A percentile compares a stretch with the other conserved stretches of the same genome.
These are phyloP conservation scores for Synanthedon formicaeformis DNA, from an alignment of 2,888 invertebrate genomes.

Conservation along the genomic window DNA sequence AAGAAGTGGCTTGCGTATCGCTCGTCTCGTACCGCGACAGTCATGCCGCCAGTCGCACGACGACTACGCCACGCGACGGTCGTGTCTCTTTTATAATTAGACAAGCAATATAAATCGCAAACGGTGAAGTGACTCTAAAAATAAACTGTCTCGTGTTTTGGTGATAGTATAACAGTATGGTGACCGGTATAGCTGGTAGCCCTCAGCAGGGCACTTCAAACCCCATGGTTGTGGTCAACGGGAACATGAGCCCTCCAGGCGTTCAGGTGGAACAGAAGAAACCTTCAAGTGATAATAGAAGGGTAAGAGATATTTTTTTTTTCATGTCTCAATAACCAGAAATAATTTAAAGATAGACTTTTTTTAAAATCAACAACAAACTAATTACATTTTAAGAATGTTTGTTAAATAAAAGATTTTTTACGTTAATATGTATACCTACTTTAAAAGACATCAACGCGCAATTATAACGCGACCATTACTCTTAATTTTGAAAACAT, in stretches of 20 bases:
- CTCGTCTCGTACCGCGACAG: constrained; percentile 3
- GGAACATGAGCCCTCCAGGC: constrained; percentile 35
- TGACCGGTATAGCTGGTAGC: constrained; percentile 49
- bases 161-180: constrained; percentile 35
- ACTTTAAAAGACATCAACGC: too few species aligned
- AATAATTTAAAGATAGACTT: too few species aligned
- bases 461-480: too few species aligned
- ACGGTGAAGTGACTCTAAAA: constrained; percentile 10
- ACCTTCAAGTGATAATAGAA: constrained; percentile 45
- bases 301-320: constrained; percentile 33
- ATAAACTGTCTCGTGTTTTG: constrained; percentile 16
- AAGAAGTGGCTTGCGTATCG: background rate
- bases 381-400: too few species aligned
- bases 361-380: too few species aligned
- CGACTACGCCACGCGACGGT: constrained; percentile 29
- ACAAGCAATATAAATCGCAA: constrained; percentile 2
- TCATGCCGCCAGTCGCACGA: constrained; percentile 51
- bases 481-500: too few species aligned
- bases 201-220: constrained; percentile 36
- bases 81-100: constrained; percentile 10
- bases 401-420: too few species aligned
- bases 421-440: too few species aligned
- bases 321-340: too few species aligned
- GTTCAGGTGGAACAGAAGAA: constrained; percentile 40
- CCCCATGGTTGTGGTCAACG: constrained; percentile 15